phyloP scores from a whole-genome alignment of 2,113 vertebrate genomes.

The Archocentrus centrarchus region DNA sequence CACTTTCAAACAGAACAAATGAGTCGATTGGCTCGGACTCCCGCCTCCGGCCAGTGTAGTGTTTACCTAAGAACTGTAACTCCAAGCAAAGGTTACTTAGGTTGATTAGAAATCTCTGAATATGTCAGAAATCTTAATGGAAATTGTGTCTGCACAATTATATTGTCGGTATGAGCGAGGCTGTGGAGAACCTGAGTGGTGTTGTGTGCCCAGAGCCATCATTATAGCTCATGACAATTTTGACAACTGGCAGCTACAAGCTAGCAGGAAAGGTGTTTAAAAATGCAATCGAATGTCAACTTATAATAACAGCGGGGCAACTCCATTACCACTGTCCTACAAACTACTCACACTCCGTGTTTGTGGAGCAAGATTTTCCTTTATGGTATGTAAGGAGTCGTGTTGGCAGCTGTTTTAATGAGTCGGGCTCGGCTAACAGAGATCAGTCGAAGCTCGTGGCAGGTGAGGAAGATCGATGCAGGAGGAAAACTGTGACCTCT shows the following conservation, averaged over 20 bases:
- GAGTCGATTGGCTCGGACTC: constrained; percentile 57
- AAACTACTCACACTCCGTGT: background rate
- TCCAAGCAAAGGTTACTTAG: constrained; percentile 55
- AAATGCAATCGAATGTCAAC: constrained; percentile 36
- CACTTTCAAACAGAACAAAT: constrained; percentile 69
- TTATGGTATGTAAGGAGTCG: background rate
- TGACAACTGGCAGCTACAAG: background rate
- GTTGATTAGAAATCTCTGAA: constrained; percentile 40
- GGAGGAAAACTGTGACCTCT: constrained; percentile 15
- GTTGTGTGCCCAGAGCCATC: constrained; percentile 18
- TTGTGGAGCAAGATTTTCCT: background rate
- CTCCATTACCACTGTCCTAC: constrained; percentile 1
- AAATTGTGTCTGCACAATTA: constrained; percentile 26
- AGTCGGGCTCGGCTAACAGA: background rate
- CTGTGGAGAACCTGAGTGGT: background rate
- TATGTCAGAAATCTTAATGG: constrained; percentile 42
- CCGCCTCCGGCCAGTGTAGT: constrained; percentile 46
- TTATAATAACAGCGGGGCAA: background rate
- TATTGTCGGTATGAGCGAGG: background rate
- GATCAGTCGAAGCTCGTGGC: background rate
- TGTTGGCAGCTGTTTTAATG: background rate
- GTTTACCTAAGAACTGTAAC: constrained; percentile 58
- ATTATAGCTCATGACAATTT: constrained; percentile 25
- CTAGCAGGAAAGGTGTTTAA: constrained; percentile 1
- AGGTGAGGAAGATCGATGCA: background rate